A percentile compares a stretch with the other conserved stretches of the same genome.
These are phyloP conservation scores for Neoaliturus tenellus DNA, from an alignment of 2,888 invertebrate species.

Conservation along the genomic window DNA sequence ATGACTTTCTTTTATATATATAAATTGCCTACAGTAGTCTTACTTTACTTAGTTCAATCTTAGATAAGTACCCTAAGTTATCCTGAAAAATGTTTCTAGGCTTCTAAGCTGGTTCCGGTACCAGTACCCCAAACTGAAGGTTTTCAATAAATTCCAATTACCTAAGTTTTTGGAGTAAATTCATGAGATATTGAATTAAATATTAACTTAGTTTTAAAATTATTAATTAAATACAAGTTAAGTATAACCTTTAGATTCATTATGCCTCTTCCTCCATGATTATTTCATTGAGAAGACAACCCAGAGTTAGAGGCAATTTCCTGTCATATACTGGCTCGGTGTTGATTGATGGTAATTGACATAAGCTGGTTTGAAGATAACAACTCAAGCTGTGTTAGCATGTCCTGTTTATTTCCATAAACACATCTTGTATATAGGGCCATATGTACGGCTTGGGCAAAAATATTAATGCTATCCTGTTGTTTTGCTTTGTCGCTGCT, in stretches of 20 bases:
- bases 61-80: no score
- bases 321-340: slow-evolving; percentile 46
- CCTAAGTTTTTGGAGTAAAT: no score
- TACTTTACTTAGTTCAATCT: no score
- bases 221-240: not conserved
- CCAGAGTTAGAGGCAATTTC: slow-evolving; percentile 54
- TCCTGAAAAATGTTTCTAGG: no score
- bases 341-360: slow-evolving; percentile 45
- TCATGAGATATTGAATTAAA: no score
- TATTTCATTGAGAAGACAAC: slow-evolving; percentile 28
- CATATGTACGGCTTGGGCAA: slow-evolving; percentile 90
- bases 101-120: no score
- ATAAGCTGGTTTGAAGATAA: slow-evolving; percentile 51
- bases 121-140: no score
- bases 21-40: no score
- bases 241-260: slow-evolving; percentile 28
- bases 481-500: slow-evolving; percentile 9
- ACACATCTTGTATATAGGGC: slow-evolving; percentile 86
- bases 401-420: slow-evolving; percentile 81
- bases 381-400: slow-evolving; percentile 35
- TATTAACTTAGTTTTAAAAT: no score
- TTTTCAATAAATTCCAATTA: no score
- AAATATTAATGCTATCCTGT: slow-evolving; percentile 81
- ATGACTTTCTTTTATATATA: no score
- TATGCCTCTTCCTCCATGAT: slow-evolving; percentile 37